These are phyloP conservation scores for Streptopelia turtur DNA, from an alignment of 2,797 vertebrate species.

Conservation along the genomic window DNA sequence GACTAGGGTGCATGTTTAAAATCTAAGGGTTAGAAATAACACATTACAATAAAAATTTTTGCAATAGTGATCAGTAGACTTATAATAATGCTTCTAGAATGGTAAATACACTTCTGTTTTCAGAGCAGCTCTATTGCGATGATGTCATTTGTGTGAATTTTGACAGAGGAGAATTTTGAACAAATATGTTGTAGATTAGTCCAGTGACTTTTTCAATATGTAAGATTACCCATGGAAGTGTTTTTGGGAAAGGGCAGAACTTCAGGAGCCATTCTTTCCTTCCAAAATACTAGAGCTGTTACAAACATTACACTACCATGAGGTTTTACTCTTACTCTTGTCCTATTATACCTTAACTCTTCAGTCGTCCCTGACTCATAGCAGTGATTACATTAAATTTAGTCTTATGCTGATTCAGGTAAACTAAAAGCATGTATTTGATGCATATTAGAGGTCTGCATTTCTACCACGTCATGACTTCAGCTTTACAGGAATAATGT, in stretches of 20 bases:
- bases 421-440: background rate
- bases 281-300: background rate
- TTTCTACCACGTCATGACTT: background rate
- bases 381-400: background rate
- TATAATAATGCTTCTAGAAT: background rate
- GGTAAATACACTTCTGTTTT: slow-evolving; percentile 3
- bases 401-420: background rate
- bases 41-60: background rate
- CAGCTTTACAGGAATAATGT: background rate
- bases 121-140: slow-evolving; percentile 1
- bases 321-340: background rate
- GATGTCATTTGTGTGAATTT: slow-evolving; percentile 1
- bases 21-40: background rate
- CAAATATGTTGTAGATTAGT: slow-evolving; percentile 31
- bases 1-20: background rate
- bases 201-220: slow-evolving; percentile 24
- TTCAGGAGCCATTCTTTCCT: slow-evolving; percentile 2
- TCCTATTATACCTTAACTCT: background rate
- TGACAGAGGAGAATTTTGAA: slow-evolving; percentile 26
- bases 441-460: background rate
- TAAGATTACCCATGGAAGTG: background rate
- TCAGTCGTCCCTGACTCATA: background rate
- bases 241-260: slow-evolving; percentile 16
- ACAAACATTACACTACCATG: background rate
- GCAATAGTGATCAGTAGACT: background rate